A percentile compares a stretch with the other conserved stretches of the same genome.
These are phyloP conservation scores for Eulemur coronatus DNA, from an alignment of 2,797 vertebrate species.

Conservation along the genomic window DNA sequence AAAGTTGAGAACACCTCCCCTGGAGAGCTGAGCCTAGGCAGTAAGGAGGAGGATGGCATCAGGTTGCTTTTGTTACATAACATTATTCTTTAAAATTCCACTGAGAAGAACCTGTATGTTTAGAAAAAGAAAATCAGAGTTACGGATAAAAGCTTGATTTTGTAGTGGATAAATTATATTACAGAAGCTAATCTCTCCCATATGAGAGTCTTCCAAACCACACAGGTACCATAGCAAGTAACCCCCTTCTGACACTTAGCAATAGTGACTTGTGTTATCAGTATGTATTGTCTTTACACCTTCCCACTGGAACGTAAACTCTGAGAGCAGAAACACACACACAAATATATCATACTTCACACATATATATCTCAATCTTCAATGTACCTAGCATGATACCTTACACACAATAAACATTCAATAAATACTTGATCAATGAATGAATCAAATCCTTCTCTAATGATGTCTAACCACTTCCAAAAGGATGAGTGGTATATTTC, in stretches of 20 bases:
- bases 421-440: neutral
- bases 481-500: neutral
- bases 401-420: neutral
- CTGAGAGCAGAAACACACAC: neutral
- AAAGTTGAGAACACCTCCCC: neutral
- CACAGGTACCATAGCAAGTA: neutral
- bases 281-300: neutral
- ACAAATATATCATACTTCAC: neutral
- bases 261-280: neutral
- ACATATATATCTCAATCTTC: neutral
- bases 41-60: neutral
- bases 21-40: neutral
- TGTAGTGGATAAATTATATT: neutral
- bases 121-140: slow-evolving; percentile 21
- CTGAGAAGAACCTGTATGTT: neutral
- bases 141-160: neutral
- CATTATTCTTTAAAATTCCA: neutral
- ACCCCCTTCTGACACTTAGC: neutral
- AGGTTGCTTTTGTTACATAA: neutral
- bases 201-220: neutral
- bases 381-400: neutral
- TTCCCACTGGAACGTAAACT: neutral
- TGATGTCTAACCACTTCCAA: neutral
- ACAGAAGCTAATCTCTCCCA: neutral
- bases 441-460: neutral